These are phyloP conservation scores for Alentia gelatinosa DNA, from an alignment of 2,888 invertebrate genomes.

Conservation along the genomic window DNA sequence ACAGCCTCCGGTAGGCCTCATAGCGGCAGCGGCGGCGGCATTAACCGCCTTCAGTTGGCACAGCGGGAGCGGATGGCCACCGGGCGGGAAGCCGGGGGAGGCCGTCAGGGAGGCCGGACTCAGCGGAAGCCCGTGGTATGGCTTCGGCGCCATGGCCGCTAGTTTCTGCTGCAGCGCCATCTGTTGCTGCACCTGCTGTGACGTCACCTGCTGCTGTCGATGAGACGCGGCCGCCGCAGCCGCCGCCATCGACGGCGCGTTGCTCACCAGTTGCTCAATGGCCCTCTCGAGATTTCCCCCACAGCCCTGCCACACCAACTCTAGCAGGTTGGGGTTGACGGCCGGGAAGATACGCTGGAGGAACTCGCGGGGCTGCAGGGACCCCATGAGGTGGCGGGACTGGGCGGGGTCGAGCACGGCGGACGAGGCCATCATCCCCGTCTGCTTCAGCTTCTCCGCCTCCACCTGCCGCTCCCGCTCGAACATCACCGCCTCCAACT, in stretches of 20 bases:
- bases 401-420: conserved; percentile 2
- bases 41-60: not conserved
- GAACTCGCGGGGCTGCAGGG: conserved; percentile 68
- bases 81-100: not conserved
- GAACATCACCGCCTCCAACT: conserved; percentile 80
- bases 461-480: conserved; percentile 75
- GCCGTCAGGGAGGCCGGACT: not conserved
- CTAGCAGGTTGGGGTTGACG: conserved; percentile 71
- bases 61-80: not conserved
- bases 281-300: conserved; percentile 71
- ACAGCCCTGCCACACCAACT: conserved; percentile 74
- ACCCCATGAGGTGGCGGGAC: conserved; percentile 58
- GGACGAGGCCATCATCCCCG: not conserved
- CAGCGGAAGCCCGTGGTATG: not conserved
- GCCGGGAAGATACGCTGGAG: conserved; percentile 71
- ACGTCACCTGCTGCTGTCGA: not conserved
- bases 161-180: conserved; percentile 2
- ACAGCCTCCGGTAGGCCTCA: conserved; percentile 12
- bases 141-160: not conserved
- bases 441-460: conserved; percentile 59
- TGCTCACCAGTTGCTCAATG: conserved; percentile 69
- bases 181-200: not conserved
- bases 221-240: not conserved
- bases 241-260: not conserved
- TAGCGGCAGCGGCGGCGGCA: conserved; percentile 18